Base-by-base conservation (phyloP, 2,888 invertebrate species). In the Ophion ellenae region DNA sequence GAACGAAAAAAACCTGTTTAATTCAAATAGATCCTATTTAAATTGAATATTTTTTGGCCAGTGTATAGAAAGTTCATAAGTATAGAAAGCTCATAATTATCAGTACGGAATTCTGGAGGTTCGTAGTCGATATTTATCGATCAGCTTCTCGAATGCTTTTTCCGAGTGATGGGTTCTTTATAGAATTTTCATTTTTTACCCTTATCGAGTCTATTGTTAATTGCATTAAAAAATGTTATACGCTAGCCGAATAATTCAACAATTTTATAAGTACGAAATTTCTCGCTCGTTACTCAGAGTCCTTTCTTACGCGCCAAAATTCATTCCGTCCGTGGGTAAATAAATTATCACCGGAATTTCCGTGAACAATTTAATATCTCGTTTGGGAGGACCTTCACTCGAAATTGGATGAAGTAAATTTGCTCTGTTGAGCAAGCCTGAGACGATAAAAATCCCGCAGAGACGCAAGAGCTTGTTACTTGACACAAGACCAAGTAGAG, bases 361-460 rank as follows among this genome's bases (percentile, higher is more conserved):
- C 47, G 28, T 45, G 73, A 17, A 67, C 66, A 78, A 73, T 83
- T 83, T 73, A 78, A 83, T 78, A 78, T 83, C 73, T 61, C 71
- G 61, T 20, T 47, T 45, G 71, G 47, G 45, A 78, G 73, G 53
- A 57, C 61, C 63, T 83, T 83, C 77, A 73, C 83, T 66, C 36
- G 77, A 73, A 83, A 78, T 83, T 78, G 78, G 78, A 73, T 71
- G 78, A 57, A 73, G 67, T 83, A 78, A 83, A 78, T 53, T 78
- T 47, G 47, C 47, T 32, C 71, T 28, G 64, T 80, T 73, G 73
- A 57, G 57, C 53, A 73, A 66, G n/a, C 47, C 28, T 14, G 66
- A 14, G 59, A 78, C 59, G 66, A 78, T 78, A 67, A 73, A 77
- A 78, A 57, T 47, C 45, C 57, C 45, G 73, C 20, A 59, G 24